phyloP scores from a whole-genome alignment of 2,113 vertebrate species.

The Cebus imitator region DNA sequence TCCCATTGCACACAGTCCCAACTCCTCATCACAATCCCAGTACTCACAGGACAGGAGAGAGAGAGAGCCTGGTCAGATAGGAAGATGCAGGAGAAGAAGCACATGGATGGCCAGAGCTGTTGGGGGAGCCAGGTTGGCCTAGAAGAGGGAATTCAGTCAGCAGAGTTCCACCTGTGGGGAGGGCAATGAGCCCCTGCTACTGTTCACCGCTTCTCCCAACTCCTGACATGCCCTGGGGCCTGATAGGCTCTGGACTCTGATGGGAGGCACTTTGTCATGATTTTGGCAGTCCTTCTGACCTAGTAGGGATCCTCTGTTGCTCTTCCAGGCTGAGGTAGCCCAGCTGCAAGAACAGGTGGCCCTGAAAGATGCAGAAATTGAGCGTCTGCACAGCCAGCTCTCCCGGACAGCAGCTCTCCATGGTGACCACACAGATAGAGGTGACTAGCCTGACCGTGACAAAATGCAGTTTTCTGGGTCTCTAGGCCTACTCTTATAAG shows the following conservation, averaged over 20 bases:
- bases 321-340: conserved; percentile 92
- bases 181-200: background rate
- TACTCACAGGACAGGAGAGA: background rate
- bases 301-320: background rate
- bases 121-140: background rate
- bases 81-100: background rate
- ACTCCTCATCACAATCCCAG: background rate
- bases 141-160: background rate
- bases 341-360: conserved; percentile 94
- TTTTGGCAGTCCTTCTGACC: background rate
- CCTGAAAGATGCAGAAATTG: conserved; percentile 94
- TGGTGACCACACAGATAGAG: conserved; percentile 90
- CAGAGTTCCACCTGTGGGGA: background rate
- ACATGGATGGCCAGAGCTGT: background rate
- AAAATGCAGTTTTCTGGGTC: background rate
- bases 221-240: background rate
- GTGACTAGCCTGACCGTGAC: conserved; percentile 77
- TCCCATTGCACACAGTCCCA: background rate
- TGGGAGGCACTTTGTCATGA: background rate
- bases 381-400: conserved; percentile 92
- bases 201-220: background rate
- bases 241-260: background rate
- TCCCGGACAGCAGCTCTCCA: conserved; percentile 86
- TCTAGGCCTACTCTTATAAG: background rate
- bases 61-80: background rate